These are phyloP conservation scores for Catostylus mosaicus DNA, from an alignment of 30 jellyfish, hydroid and myxozoan species.

Conservation along the genomic window DNA sequence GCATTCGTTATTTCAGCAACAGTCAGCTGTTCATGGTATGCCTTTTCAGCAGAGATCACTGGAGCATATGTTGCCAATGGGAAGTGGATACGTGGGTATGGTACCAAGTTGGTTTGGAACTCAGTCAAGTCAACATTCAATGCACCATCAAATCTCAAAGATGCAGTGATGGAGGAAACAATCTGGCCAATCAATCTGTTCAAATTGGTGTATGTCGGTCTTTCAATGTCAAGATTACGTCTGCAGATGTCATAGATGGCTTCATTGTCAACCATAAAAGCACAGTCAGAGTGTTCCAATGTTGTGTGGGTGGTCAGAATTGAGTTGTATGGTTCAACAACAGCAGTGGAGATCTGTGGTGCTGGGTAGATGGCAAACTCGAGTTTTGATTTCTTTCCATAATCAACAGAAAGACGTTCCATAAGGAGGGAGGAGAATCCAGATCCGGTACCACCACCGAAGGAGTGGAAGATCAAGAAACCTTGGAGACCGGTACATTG, in stretches of 20 bases:
- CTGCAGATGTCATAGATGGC: conserved; percentile 94
- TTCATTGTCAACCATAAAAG: conserved; percentile 93
- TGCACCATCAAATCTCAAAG: conserved; percentile 95
- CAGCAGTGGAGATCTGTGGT: conserved; percentile 97
- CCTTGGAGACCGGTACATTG: conserved; percentile 98
- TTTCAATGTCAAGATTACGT: conserved; percentile 86
- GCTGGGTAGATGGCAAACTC: conserved; percentile 98
- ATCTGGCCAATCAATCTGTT: conserved; percentile 90
- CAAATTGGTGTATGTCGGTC: conserved; percentile 93
- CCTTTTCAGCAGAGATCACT: conserved; percentile 89
- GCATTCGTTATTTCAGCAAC: conserved; percentile 96
- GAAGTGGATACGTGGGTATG: conserved; percentile 97
- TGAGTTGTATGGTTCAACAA: conserved; percentile 97
- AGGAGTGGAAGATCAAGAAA: conserved; percentile 93
- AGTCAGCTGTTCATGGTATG: conserved; percentile 93
- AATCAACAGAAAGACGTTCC: conserved; percentile 95
- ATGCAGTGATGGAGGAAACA: conserved; percentile 89
- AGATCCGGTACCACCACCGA: conserved; percentile 99
- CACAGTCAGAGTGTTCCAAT: conserved; percentile 89
- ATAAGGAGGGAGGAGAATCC: conserved; percentile 93
- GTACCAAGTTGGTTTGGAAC: conserved; percentile 95
- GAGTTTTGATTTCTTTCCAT: conserved; percentile 91
- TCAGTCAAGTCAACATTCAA: conserved; percentile 94
- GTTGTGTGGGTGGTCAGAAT: conserved; percentile 92
- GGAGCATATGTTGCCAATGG: conserved; percentile 96